Evolutionary conservation across 30 jellyfish, hydroid and myxozoan species (phyloP).

Genomic region (Aurelia aurita): DNA sequence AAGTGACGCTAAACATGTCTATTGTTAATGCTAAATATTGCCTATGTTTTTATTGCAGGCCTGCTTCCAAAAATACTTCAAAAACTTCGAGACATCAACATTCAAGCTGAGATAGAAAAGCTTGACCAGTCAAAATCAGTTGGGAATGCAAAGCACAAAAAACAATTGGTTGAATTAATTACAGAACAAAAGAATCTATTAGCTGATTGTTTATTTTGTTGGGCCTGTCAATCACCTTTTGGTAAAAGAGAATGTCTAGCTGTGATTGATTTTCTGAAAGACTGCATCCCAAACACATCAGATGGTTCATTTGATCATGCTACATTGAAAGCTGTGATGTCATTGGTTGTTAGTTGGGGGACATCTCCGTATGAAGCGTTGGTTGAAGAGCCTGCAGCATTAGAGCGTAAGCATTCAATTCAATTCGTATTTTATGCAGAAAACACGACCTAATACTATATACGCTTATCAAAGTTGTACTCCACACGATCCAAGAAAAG

Average conservation of each 20-base stretch:
- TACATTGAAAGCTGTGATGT: constrained; percentile 64
- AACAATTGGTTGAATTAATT: constrained; percentile 73
- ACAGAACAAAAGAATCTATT: constrained; percentile 72
- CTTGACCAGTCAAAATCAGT: constrained; percentile 68
- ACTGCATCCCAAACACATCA: constrained; percentile 66
- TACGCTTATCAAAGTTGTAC: too few species aligned
- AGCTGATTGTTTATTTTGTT: constrained; percentile 80
- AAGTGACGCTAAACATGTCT: too few species aligned
- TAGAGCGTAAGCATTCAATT: constrained; percentile 29
- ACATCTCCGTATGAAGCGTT: constrained; percentile 37
- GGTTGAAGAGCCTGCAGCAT: constrained; percentile 29
- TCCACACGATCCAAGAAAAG: too few species aligned
- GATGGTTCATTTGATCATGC: constrained; percentile 81
- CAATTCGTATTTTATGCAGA: background rate
- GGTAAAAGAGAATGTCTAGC: constrained; percentile 56
- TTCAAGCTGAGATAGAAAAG: constrained; percentile 80
- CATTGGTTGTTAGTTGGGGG: constrained; percentile 69
- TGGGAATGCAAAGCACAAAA: constrained; percentile 81
- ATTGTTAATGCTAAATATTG: too few species aligned
- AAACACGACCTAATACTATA: too few species aligned
- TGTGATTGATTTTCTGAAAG: constrained; percentile 71
- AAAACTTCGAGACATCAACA: constrained; percentile 60
- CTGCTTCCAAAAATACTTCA: constrained; percentile 66
- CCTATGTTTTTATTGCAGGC: constrained; percentile 33
- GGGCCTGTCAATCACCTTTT: constrained; percentile 90